Evolutionary conservation across 2,797 vertebrate species (phyloP), one percentile per base, ranked within the genome.

Genomic region (Emys orbicularis): DNA sequence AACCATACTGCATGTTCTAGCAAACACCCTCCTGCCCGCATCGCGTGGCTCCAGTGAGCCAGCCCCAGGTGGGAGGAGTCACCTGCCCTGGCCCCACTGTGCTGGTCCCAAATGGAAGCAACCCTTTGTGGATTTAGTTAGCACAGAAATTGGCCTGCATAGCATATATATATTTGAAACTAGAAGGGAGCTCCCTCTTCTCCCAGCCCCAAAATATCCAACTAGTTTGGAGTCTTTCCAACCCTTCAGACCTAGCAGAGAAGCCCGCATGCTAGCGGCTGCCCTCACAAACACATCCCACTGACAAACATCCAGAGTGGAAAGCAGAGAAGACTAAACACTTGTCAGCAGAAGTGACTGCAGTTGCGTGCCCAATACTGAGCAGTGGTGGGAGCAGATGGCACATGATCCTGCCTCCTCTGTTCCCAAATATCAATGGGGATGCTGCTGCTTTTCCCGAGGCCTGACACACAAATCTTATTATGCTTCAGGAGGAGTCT

Each of bases 401-500:
- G 80, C 44, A 86, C 11, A 53, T 49, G 47, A 80, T 90, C 37
- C 87, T 59, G 47, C 80, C 89, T 65, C 85, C 52, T 86, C 81
- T 1, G 0, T 21, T 90, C 54, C 90, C 82, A 90, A 41, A 79
- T 0, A 19, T 82, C 86, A 1, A 8, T 41, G 87, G 90, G 82
- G 94, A 96, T 93, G 82, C 77, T 65, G 23, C 41, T 82, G 84
- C 61, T 88, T 89, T n/a, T 61, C 82, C 27, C n/a, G 4, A 91
- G 49, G 74, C 53, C 82, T 82, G 0, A 0, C 56, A 84, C 19
- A 88, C 50, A 31, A 87, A 56, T 83, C 53, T 74, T 4, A 56
- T 25, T 54, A 72, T 90, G 90, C 65, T 88, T 95, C 92, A 94
- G 90, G 84, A 61, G 76, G 59, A 89, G 61, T 81, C 68, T 57